Conservation (phyloP, 2,113 vertebrate species). For the Astatoreochromis straeleni region DNA sequence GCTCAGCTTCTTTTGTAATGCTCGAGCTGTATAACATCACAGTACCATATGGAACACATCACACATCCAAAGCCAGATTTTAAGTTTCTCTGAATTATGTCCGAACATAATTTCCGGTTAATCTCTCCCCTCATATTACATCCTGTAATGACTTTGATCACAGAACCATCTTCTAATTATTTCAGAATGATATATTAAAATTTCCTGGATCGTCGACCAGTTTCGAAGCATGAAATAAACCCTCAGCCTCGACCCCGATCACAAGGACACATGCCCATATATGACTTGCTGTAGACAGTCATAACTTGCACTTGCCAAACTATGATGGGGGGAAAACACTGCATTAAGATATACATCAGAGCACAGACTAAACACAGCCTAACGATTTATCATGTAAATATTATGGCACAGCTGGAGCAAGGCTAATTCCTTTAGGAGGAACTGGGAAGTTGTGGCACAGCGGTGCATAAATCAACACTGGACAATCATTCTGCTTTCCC, state of each 20-base stretch:
- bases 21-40: constrained; percentile 17
- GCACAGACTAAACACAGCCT: constrained; percentile 55
- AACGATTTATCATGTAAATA: constrained; percentile 43
- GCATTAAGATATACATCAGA: constrained; percentile 19
- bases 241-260: not conserved
- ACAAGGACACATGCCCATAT: constrained; percentile 6
- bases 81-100: constrained; percentile 1
- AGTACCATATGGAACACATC: constrained; percentile 49
- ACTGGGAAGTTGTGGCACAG: not conserved
- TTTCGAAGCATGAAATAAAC: not conserved
- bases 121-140: not conserved
- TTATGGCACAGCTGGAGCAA: constrained; percentile 29
- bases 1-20: constrained; percentile 22
- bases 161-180: not conserved
- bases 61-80: not conserved
- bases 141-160: constrained; percentile 4
- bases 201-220: not conserved
- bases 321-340: constrained; percentile 1
- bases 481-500: not conserved
- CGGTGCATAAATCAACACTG: constrained; percentile 23
- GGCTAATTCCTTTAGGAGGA: constrained; percentile 9
- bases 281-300: constrained; percentile 1
- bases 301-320: not conserved
- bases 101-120: constrained; percentile 2
- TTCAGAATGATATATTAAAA: not conserved